phyloP scores from a whole-genome alignment of 23 tunicate species.

The Corella eumyota region DNA sequence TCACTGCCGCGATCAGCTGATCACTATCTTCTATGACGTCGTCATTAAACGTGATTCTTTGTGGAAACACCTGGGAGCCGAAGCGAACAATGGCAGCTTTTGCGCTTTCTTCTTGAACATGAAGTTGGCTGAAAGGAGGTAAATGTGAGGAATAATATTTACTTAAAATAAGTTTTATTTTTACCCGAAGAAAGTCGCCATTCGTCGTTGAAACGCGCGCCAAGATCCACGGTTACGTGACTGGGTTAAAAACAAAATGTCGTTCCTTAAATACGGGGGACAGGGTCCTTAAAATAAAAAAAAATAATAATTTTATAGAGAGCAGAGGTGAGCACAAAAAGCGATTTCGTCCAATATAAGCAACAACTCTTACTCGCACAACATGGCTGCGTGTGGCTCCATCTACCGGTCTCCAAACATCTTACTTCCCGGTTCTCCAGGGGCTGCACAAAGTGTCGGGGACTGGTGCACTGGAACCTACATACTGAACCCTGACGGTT shows the following conservation, averaged over 20 bases:
- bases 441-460: conserved; percentile 4
- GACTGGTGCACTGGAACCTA: conserved; percentile 10
- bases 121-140: conserved; percentile 7
- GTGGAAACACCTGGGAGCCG: conserved; percentile 3
- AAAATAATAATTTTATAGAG: background rate
- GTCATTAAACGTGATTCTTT: background rate
- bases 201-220: conserved; percentile 8
- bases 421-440: background rate
- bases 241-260: conserved; percentile 20
- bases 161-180: too few relatives aligned
- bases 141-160: background rate
- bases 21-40: conserved; percentile 5
- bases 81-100: conserved; percentile 9
- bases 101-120: conserved; percentile 14
- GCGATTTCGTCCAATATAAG: background rate
- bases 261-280: conserved; percentile 19
- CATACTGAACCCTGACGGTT: conserved; percentile 24
- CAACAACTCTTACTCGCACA: conserved; percentile 28
- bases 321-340: background rate
- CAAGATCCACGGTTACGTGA: conserved; percentile 4
- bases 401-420: conserved; percentile 19
- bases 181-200: conserved; percentile 14
- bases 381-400: conserved; percentile 20
- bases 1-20: conserved; percentile 3
- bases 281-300: conserved; percentile 10